Percentiles rank a stretch among this genome's conserved stretches.
Conservation (phyloP, 2,113 vertebrate species). For the Spheniscus mendiculus region DNA sequence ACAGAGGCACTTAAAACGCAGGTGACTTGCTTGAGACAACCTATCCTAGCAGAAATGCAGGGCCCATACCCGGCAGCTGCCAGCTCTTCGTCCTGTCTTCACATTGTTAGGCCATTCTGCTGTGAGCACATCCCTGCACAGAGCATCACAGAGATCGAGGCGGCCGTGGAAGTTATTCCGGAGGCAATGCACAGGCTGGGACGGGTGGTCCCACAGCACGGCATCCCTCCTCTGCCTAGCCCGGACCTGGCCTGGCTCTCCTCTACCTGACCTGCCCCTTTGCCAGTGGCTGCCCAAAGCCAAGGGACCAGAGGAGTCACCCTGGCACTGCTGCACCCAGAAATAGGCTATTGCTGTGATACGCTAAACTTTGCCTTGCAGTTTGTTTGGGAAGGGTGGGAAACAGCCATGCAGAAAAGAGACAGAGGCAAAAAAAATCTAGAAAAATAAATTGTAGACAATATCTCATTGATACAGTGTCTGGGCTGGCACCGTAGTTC, state of each 20-base stretch:
- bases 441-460: constrained; percentile 22
- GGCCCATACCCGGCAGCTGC: background rate
- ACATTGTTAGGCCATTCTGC: background rate
- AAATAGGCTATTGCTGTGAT: rapidly evolving
- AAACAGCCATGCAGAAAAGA: background rate
- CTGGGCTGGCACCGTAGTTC: background rate
- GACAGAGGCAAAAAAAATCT: background rate
- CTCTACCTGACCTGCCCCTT: background rate
- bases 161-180: background rate
- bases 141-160: rapidly evolving
- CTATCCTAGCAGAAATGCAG: background rate
- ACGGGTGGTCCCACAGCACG: rapidly evolving
- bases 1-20: background rate
- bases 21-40: background rate
- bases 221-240: background rate
- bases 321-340: background rate
- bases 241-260: background rate
- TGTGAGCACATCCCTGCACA: background rate
- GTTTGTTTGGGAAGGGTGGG: background rate
- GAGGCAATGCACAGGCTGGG: background rate
- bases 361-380: background rate
- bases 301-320: background rate
- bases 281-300: background rate
- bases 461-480: background rate
- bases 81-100: background rate